Conservation (phyloP, 1,140 invertebrate species). For the Drosophila yakuba region DNA sequence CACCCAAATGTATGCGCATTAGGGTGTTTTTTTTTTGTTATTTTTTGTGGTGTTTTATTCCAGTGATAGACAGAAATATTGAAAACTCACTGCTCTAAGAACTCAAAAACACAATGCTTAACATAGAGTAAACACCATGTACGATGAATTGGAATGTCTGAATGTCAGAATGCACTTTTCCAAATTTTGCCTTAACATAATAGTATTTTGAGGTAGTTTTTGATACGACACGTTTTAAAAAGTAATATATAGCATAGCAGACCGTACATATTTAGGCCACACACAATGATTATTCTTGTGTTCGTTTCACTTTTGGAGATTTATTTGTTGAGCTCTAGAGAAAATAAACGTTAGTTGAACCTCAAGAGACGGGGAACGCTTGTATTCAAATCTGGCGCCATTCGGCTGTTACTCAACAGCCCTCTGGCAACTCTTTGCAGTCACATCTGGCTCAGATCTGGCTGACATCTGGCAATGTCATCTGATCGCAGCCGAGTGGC, state of each 20-base stretch:
- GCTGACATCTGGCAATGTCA: background rate
- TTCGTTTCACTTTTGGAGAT: conserved; percentile 31
- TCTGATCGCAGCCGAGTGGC: background rate
- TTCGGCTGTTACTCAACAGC: background rate
- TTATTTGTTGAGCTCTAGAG: conserved; percentile 22
- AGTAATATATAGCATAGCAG: background rate
- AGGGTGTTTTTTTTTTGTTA: background rate
- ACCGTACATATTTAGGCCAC: conserved; percentile 20
- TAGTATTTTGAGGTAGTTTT: conserved; percentile 52
- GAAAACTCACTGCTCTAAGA: background rate
- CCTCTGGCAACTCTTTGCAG: background rate
- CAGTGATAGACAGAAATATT: background rate
- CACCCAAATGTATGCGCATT: conserved; percentile 15
- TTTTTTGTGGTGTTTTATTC: background rate
- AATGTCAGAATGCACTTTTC: conserved; percentile 53
- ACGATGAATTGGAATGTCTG: conserved; percentile 46
- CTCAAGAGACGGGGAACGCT: background rate
- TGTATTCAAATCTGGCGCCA: background rate
- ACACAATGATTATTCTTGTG: conserved; percentile 42
- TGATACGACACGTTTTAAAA: conserved; percentile 51
- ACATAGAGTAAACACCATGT: background rate
- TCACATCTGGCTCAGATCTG: background rate
- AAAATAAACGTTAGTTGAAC: conserved; percentile 12
- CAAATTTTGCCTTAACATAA: conserved; percentile 54
- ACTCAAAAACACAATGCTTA: too few species aligned